These are phyloP conservation scores for Galaxea fascicularis DNA, from an alignment of 92 coral and sea anemone genomes.

Conservation along the genomic window DNA sequence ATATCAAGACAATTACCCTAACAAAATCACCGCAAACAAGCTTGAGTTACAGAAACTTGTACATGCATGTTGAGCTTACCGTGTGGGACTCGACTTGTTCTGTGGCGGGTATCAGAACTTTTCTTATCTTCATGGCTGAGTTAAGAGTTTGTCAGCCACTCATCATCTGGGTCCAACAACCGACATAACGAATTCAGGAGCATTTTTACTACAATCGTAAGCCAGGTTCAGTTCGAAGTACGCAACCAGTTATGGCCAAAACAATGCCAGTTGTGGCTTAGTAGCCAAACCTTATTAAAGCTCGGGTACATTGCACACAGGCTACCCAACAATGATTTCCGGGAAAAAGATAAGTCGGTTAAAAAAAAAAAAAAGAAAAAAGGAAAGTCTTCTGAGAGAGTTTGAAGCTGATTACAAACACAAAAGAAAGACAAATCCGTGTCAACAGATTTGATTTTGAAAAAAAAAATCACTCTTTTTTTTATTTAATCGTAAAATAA, in stretches of 20 bases:
- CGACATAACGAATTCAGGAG: neutral
- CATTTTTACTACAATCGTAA: neutral
- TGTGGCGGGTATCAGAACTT: constrained; percentile 77
- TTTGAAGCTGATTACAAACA: too few relatives aligned
- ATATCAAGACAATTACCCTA: too few relatives aligned
- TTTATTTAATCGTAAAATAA: too few relatives aligned
- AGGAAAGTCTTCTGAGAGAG: neutral
- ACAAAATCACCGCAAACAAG: neutral
- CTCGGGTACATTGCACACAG: neutral
- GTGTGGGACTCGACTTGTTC: constrained; percentile 75
- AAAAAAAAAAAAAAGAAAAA: too few relatives aligned
- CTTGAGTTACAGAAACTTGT: too few relatives aligned
- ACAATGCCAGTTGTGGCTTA: neutral
- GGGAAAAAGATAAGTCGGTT: too few relatives aligned
- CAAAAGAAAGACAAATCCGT: too few relatives aligned
- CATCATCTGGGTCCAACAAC: neutral
- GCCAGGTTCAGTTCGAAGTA: neutral
- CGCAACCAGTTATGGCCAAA: neutral
- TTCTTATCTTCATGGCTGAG: constrained; percentile 74
- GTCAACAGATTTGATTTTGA: too few relatives aligned
- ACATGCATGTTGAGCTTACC: constrained; percentile 41
- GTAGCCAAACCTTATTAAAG: constrained; percentile 18
- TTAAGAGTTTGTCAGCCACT: neutral
- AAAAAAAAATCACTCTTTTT: too few relatives aligned
- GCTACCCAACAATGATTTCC: neutral